Evolutionary conservation across 1,140 invertebrate genomes (phyloP), one percentile per base, ranked within the genome.

Genomic region (Cecropterus lyciades): DNA sequence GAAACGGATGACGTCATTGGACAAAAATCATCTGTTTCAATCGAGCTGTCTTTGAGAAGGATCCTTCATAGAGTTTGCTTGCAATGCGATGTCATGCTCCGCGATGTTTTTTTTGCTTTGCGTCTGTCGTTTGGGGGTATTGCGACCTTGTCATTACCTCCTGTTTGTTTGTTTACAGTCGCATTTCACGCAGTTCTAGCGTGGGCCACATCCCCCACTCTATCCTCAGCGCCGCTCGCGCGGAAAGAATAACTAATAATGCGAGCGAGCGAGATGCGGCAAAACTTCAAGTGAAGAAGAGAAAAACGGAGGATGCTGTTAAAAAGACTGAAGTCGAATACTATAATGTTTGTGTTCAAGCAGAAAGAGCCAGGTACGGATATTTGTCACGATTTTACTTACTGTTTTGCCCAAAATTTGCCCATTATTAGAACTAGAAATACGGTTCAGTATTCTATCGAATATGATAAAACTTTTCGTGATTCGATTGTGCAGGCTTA

Each of bases 251-350:
- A 0, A 49, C 79, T 4, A 79, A 77, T 52, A 70, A 76, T 11
- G 67, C 84, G 3, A 93, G 87, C 30, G 93, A 94, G 33, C 88
- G 92, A 66, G 93, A 94, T 65, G 93, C 91, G 45, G 92, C 93
- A 42, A 95, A 99, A 94, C 89, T 98, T 75, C 97, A 98, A 87
- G 95, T 96, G 63, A 98, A 98, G 78, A 95, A 97, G 77, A 94
- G 95, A 69, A 98, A 99, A 90, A 96, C 96, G n/a, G 97, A 98
- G 86, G 97, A 98, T 80, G 94, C 95, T 1, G 95, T 98, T 2
- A 95, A 97, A 75, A 97, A 98, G 82, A 96, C 97, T 17, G 98
- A 99, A 86, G 96, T 97, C 15, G 97, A 99, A 77, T 99, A 99
- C 89, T 98, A 98, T 82, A 97, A 97, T 65, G 94, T 96, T 13